Evolutionary conservation across 2,113 vertebrate genomes (phyloP).

Genomic region (Aramus guarauna): DNA sequence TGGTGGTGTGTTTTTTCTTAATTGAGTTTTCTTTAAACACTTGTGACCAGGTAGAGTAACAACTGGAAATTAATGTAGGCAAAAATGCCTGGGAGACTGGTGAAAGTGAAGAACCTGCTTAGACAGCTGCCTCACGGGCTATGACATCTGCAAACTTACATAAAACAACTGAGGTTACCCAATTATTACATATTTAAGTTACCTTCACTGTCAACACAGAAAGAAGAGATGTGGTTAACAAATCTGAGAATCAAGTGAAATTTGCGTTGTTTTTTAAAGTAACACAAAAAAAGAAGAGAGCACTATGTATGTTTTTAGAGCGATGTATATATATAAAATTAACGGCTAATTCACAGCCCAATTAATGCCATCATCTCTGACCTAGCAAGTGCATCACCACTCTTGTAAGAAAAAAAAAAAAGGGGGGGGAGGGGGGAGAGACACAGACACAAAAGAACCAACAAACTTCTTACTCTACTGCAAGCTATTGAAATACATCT

Average conservation of each 20-base stretch:
- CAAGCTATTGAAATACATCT: background rate
- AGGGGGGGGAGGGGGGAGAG: fast-evolving
- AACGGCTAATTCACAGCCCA: background rate
- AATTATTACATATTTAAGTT: background rate
- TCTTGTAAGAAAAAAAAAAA: background rate
- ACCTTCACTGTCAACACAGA: background rate
- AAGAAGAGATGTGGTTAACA: background rate
- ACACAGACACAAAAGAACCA: background rate
- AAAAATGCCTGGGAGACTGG: background rate
- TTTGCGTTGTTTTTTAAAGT: background rate
- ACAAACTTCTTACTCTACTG: background rate
- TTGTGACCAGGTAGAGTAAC: background rate
- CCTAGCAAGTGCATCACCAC: background rate
- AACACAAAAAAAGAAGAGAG: background rate
- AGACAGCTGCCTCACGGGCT: background rate
- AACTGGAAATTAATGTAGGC: background rate
- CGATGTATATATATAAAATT: background rate
- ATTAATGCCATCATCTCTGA: background rate
- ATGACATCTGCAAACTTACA: background rate
- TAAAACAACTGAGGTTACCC: background rate
- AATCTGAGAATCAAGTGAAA: background rate
- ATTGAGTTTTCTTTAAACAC: background rate
- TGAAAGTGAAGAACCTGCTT: background rate
- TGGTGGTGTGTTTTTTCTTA: background rate
- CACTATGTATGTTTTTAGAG: background rate